Evolutionary conservation across 2,888 invertebrate genomes (phyloP), one percentile per base, ranked within the genome.

Genomic region (Drosophila maculinotata): DNA sequence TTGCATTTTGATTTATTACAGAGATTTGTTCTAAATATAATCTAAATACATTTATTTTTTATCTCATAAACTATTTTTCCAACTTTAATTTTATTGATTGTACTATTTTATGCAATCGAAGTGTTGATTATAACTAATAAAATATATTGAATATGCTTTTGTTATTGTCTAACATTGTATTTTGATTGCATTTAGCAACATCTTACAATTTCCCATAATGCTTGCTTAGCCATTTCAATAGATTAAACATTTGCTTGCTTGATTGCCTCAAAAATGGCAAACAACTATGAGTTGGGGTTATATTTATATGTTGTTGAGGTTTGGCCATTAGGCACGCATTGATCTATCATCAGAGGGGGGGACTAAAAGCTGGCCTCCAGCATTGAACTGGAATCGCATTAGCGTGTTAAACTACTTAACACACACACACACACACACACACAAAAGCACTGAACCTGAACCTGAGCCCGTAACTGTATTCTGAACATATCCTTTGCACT

Each of bases 401-500:
- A 84, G 79, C 75, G 79, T 72, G 85, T 77, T 81, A 68, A 84
- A 79, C 77, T 74, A 79, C 77, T 81, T 81, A 81, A 58, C 64
- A 63, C 67, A 51, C 63, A 60, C 45, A 73, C 48, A 36, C 33
- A 64, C 67, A 77, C 53, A 36, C 56, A 54, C 52, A 52, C 4
- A 38, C 17, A 3, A 5, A 54, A 33, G 28, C 42, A 48, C 5
- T 49, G 38, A 59, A 44, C 57, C 31, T 35, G 31, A 68, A 39
- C 38, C 38, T 10, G 41, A 44, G 25, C 38, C 25, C n/a, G 12
- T 30, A 28, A 28, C 33, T 23, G 35, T 26, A 47, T 28, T 41
- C 47, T 12, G 31, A 56, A 33, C 30, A 66, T 53, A 23, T 51
- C 20, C 35, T 39, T 39, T 10, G 20, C 39, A 49, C n/a, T 28